Conservation (phyloP, 2,888 invertebrate species). For the Nomada goodeniana region DNA sequence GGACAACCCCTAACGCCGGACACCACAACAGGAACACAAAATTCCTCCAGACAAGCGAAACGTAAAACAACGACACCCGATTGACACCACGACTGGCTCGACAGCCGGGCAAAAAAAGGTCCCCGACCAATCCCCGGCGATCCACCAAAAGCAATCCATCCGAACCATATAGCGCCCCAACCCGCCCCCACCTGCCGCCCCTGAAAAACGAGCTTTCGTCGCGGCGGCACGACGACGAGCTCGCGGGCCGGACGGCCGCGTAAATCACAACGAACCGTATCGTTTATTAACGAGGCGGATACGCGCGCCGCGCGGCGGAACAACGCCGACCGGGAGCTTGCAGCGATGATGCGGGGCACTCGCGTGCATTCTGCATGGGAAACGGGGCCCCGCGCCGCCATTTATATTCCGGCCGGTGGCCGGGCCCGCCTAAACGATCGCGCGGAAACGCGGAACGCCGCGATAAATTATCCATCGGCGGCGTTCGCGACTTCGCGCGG, state of each 20-base stretch:
- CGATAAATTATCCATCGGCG: slow-evolving; percentile 70
- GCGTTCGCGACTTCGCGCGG: slow-evolving; percentile 22
- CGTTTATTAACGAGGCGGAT: slow-evolving; percentile 69
- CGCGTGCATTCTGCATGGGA: slow-evolving; percentile 64
- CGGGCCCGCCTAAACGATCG: slow-evolving; percentile 65
- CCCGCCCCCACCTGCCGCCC: background rate
- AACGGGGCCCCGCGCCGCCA: slow-evolving; percentile 49
- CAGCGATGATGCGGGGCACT: background rate
- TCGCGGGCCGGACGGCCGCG: background rate
- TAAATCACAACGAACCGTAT: slow-evolving; percentile 68
- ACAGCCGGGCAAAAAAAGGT: too few relatives aligned
- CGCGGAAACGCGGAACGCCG: slow-evolving; percentile 58
- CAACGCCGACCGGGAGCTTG: slow-evolving; percentile 29
- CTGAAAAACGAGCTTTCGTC: background rate
- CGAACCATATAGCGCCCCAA: too few relatives aligned
- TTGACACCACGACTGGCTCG: too few relatives aligned
- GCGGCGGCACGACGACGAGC: background rate
- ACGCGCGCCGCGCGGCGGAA: slow-evolving; percentile 50
- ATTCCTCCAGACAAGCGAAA: too few relatives aligned
- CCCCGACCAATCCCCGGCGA: too few relatives aligned
- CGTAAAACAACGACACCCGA: too few relatives aligned
- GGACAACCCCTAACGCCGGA: too few relatives aligned
- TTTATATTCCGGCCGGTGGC: slow-evolving; percentile 63
- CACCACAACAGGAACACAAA: too few relatives aligned
- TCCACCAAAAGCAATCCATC: too few relatives aligned